Conservation (phyloP, 2,888 invertebrate genomes). For the Polyploca ridens region DNA sequence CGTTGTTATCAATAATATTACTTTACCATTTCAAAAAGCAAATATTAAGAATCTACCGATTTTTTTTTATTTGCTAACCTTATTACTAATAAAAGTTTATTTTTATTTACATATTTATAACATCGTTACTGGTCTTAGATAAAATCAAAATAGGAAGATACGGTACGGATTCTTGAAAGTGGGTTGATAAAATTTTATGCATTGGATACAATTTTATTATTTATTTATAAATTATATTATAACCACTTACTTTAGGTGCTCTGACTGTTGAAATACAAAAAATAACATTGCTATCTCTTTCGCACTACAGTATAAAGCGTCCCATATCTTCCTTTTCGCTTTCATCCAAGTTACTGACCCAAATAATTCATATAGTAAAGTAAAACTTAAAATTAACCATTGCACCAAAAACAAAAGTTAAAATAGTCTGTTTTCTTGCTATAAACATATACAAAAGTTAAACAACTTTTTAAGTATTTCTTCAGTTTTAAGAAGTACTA, state of each 20-base stretch:
- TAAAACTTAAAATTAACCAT: neutral
- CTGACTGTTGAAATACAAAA: too few species aligned
- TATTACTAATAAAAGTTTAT: neutral
- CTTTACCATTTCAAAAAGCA: neutral
- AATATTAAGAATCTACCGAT: neutral
- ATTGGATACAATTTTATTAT: too few species aligned
- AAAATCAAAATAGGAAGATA: too few species aligned
- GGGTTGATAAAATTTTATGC: too few species aligned
- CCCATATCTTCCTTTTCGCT: too few species aligned
- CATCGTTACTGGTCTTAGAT: neutral
- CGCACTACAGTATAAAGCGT: too few species aligned
- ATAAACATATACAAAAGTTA: neutral
- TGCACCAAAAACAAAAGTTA: neutral
- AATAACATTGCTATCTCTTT: too few species aligned
- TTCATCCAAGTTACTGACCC: neutral
- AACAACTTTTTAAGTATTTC: too few species aligned
- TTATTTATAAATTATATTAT: too few species aligned
- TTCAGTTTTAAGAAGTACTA: neutral
- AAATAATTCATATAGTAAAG: neutral
- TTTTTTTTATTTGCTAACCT: neutral
- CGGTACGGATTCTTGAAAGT: too few species aligned
- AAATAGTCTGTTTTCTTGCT: neutral
- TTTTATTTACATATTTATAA: neutral
- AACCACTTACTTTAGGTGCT: too few species aligned
- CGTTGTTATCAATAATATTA: neutral